A percentile compares a stretch with the other conserved stretches of the same genome.
These are phyloP conservation scores for Meghimatium bilineatum DNA, from an alignment of 2,888 invertebrate genomes.

Conservation along the genomic window DNA sequence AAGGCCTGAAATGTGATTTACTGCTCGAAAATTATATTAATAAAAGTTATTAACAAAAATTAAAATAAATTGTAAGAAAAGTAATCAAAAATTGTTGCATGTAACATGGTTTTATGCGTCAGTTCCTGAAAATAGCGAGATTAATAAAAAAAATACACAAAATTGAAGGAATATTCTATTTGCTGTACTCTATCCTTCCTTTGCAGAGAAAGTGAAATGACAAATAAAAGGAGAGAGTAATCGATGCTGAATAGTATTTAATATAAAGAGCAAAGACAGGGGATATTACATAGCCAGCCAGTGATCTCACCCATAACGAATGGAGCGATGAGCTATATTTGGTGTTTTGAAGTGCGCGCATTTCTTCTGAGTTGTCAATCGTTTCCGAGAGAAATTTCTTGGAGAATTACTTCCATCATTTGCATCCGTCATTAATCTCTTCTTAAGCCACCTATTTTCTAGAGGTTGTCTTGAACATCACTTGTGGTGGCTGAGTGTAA, in stretches of 20 bases:
- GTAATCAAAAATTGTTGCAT: neutral
- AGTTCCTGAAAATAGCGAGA: neutral
- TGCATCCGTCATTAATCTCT: conserved; percentile 2
- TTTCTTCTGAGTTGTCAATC: neutral
- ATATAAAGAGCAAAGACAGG: neutral
- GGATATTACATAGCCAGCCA: neutral
- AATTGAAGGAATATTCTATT: neutral
- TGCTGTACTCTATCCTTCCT: neutral
- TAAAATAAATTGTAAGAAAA: too few relatives aligned
- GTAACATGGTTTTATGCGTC: neutral
- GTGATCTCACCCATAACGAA: neutral
- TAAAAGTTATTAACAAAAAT: too few relatives aligned
- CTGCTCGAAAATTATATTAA: too few relatives aligned
- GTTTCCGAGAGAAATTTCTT: neutral
- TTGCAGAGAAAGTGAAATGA: neutral
- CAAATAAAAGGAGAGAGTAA: neutral
- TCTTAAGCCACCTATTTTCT: neutral
- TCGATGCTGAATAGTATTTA: neutral
- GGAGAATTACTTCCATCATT: conserved; percentile 2
- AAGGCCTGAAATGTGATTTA: too few relatives aligned
- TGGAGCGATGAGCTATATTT: neutral
- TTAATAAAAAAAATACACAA: neutral
- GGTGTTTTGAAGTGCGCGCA: neutral
- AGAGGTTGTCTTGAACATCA: neutral
- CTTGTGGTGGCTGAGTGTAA: neutral